phyloP scores from a whole-genome alignment of 2,888 invertebrate genomes.

The Epistrophe grossulariae region DNA sequence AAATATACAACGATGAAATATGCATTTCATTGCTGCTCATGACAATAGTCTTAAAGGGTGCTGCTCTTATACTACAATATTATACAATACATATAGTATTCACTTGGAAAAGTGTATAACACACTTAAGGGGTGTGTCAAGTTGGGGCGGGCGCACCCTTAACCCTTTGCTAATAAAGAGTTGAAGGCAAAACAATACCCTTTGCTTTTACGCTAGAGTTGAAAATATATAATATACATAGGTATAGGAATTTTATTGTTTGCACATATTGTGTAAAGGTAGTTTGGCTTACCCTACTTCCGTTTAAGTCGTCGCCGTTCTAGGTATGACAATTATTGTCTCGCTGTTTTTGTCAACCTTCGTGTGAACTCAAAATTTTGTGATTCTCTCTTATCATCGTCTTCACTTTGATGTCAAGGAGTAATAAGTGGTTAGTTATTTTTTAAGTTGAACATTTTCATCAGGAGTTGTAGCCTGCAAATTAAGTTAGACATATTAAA shows the following conservation, averaged over 20 bases:
- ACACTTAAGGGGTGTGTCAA: constrained; percentile 49
- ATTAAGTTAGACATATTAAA: background rate
- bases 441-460: constrained; percentile 28
- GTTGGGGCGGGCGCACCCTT: constrained; percentile 57
- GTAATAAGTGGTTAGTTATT: constrained; percentile 38
- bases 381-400: constrained; percentile 45
- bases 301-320: constrained; percentile 52
- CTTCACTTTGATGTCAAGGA: constrained; percentile 46
- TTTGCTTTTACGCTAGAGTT: constrained; percentile 46
- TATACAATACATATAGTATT: background rate
- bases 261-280: constrained; percentile 19
- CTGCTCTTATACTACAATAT: constrained; percentile 36
- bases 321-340: constrained; percentile 55
- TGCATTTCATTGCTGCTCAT: constrained; percentile 63
- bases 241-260: constrained; percentile 3
- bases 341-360: constrained; percentile 35
- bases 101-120: constrained; percentile 34
- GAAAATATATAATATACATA: constrained; percentile 31
- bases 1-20: constrained; percentile 60
- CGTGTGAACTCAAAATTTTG: constrained; percentile 36
- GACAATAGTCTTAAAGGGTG: constrained; percentile 48
- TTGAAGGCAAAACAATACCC: constrained; percentile 61
- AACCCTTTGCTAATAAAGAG: constrained; percentile 55
- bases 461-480: background rate
- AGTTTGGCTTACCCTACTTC: constrained; percentile 51